These are phyloP conservation scores for Aphelocoma californica DNA, from an alignment of 2,797 vertebrate genomes.

Conservation along the genomic window DNA sequence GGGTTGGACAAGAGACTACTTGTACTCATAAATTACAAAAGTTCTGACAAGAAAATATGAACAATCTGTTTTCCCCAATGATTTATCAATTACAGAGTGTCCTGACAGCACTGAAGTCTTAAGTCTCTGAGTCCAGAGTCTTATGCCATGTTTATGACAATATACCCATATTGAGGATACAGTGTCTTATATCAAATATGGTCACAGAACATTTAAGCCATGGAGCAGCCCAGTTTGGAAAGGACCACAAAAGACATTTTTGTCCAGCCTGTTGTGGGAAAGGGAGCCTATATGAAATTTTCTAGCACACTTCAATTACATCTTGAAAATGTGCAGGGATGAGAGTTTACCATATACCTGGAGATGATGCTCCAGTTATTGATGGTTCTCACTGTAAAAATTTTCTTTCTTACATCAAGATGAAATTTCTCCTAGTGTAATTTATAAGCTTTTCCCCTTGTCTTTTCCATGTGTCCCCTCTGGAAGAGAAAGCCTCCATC, in stretches of 20 bases:
- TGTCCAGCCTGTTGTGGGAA: background rate
- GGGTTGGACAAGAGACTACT: background rate
- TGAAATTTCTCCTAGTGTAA: accelerated
- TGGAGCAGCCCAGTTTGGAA: background rate
- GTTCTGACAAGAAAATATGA: background rate
- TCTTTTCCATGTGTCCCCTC: background rate
- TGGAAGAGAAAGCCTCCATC: background rate
- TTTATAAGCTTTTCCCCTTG: accelerated
- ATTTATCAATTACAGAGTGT: background rate
- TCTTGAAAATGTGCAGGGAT: background rate
- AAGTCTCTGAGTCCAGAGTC: background rate
- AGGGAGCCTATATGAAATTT: background rate
- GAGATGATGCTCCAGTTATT: background rate
- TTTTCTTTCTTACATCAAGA: background rate
- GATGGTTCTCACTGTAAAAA: background rate
- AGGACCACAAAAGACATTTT: accelerated
- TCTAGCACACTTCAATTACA: background rate
- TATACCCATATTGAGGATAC: background rate
- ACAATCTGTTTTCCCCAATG: background rate
- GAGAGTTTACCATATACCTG: background rate
- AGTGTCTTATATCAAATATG: background rate
- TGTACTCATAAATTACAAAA: background rate
- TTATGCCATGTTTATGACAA: background rate
- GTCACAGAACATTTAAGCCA: background rate
- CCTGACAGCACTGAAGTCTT: background rate